Evolutionary conservation across 2,797 vertebrate species (phyloP), one percentile per base, ranked within the genome.

Genomic region (Crenichthys baileyi): DNA sequence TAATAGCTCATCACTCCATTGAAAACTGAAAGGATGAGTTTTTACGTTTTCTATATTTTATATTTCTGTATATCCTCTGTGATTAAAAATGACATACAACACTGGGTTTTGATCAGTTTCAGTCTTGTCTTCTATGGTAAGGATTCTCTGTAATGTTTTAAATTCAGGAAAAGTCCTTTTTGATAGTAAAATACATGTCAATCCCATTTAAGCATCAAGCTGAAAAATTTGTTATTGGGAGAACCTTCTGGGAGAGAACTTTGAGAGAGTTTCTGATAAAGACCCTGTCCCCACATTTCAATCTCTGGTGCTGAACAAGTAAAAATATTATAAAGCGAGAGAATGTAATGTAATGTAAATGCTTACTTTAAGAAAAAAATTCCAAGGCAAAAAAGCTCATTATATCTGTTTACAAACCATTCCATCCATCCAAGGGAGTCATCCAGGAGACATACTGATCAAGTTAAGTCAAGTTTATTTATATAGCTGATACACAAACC

Each of bases 1-100:
- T 81, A 86, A 88, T 87, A 88, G 70, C 18, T 81, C 36, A 1
- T 68, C 15, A 5, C 70, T 83, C 60, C 61, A 58, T 78, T 70
- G n/a, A 31, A 74, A 80, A 76, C 31, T 22, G 9, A 41, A 74
- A 56, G 68, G 7, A 70, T 58, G 7, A 50, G 44, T 29, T 41
- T 31, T 31, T 31, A 31, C 2, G 2, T 31, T 31, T 31, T 31
- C 31, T 31, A 3, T 31, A 31, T 31, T 31, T 3, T 31, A 31
- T 31, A 31, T 31, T 31, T 31, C 31, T 31, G 31, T 31, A 9
- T 48, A 48, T 48, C 11, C 12, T 48, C 46, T 11, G 46, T 15
- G 29, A 20, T 63, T 18, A 63, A 36, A 36, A 29, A 63, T 36
- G 15, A 63, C 6, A 7, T 9, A 36, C 29, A 15, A 29, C 16